These are phyloP conservation scores for Berghia stephanieae DNA, from an alignment of 1,140 invertebrate species.

Conservation along the genomic window DNA sequence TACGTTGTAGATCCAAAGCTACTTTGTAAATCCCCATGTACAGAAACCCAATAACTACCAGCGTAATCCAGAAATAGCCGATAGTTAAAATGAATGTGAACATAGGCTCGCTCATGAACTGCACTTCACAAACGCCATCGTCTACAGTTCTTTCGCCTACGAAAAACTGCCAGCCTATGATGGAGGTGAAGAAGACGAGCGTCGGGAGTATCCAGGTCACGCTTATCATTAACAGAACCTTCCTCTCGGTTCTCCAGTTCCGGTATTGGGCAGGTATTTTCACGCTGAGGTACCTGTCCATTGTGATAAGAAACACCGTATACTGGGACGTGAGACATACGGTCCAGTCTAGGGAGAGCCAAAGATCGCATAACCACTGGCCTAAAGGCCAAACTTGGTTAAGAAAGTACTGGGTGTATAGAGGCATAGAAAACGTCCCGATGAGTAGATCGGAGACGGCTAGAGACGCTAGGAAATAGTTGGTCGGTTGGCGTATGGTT, in stretches of 20 bases:
- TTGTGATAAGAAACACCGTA: slow-evolving; percentile 97
- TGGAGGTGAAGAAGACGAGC: slow-evolving; percentile 95
- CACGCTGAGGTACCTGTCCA: slow-evolving; percentile 98
- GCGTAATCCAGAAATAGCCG: slow-evolving; percentile 96
- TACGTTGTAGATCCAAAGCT: slow-evolving; percentile 97
- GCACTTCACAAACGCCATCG: slow-evolving; percentile 92
- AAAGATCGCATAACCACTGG: slow-evolving; percentile 94
- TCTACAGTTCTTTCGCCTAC: slow-evolving; percentile 78
- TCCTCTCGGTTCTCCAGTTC: slow-evolving; percentile 90
- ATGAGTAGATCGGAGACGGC: slow-evolving; percentile 98
- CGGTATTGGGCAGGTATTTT: slow-evolving; percentile 98
- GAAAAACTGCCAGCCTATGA: slow-evolving; percentile 99
- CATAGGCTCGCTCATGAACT: slow-evolving; percentile 96
- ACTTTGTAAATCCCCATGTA: slow-evolving; percentile 99
- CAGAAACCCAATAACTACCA: slow-evolving; percentile 70
- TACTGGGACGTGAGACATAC: slow-evolving; percentile 99
- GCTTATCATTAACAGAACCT: slow-evolving; percentile 85
- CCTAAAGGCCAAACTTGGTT: slow-evolving; percentile 97
- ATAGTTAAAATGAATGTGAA: slow-evolving; percentile 98
- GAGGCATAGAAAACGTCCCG: slow-evolving; percentile 87
- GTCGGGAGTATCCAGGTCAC: slow-evolving; percentile 96
- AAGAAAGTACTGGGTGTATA: slow-evolving; percentile 95
- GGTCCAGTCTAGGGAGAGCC: slow-evolving; percentile 99
- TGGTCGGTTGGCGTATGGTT: slow-evolving; percentile 96
- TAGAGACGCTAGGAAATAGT: slow-evolving; percentile 98